Conservation (phyloP, 2,888 invertebrate genomes). For the Drosophila lutescens region DNA sequence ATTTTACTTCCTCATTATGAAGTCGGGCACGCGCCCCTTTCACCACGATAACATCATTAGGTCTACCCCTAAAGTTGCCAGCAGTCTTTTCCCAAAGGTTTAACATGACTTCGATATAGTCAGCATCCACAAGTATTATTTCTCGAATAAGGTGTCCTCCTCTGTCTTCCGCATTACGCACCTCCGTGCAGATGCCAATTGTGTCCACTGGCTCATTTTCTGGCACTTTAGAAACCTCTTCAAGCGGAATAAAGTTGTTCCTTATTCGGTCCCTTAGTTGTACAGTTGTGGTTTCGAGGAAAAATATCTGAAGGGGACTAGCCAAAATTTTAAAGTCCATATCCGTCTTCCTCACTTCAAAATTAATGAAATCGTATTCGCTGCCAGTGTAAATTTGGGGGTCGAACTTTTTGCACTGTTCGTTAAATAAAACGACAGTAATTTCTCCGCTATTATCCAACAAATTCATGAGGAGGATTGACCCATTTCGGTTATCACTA, state of each 20-base stretch:
- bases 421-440: not conserved
- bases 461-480: not conserved
- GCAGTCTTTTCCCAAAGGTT: slow-evolving; percentile 7
- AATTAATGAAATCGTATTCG: not conserved
- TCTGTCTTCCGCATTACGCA: not conserved
- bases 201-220: not conserved
- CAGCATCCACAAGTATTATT: not conserved
- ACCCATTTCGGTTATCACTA: not conserved
- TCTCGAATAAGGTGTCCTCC: not conserved
- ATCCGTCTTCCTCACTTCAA: not conserved
- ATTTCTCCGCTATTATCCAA: slow-evolving; percentile 15
- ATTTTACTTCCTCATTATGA: not conserved
- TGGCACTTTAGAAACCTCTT: not conserved
- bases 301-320: not conserved
- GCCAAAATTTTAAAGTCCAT: not conserved
- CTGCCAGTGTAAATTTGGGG: not conserved
- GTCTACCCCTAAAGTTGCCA: not conserved
- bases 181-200: slow-evolving; percentile 4
- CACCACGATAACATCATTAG: not conserved
- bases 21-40: not conserved
- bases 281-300: not conserved
- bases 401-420: not conserved
- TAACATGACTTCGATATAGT: not conserved
- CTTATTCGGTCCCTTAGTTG: not conserved
- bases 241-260: not conserved